These are phyloP conservation scores for Megaceryle torquata DNA, from an alignment of 2,113 vertebrate genomes.

Conservation along the genomic window DNA sequence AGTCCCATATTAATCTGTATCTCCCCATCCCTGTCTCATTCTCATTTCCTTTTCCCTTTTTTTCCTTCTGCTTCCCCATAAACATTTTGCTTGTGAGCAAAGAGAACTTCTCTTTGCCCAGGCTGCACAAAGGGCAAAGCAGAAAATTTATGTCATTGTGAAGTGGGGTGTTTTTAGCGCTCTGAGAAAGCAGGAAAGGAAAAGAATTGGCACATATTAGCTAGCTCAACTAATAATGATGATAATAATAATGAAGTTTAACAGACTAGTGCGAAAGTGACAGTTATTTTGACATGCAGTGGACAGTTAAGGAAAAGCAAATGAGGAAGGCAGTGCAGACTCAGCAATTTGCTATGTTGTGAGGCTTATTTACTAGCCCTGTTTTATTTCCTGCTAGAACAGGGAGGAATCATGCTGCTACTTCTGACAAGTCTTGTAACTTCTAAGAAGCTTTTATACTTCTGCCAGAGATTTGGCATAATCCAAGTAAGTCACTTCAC, in stretches of 20 bases:
- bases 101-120: not conserved
- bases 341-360: not conserved
- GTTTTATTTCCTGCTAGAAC: not conserved
- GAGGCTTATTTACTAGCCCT: not conserved
- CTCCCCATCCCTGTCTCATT: not conserved
- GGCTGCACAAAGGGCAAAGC: not conserved
- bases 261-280: not conserved
- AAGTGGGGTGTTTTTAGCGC: not conserved
- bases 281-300: not conserved
- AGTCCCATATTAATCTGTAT: not conserved
- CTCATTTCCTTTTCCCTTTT: accelerated
- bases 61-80: not conserved
- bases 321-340: not conserved
- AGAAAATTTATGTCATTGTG: not conserved
- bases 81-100: not conserved
- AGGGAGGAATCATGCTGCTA: not conserved
- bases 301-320: constrained; percentile 14
- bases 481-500: not conserved
- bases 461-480: not conserved
- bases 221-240: not conserved
- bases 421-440: not conserved
- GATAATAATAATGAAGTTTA: not conserved
- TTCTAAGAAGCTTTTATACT: not conserved
- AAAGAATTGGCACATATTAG: not conserved
- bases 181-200: not conserved